Evolutionary conservation across 2,797 vertebrate genomes (phyloP).

Genomic region (Gorsachius magnificus): DNA sequence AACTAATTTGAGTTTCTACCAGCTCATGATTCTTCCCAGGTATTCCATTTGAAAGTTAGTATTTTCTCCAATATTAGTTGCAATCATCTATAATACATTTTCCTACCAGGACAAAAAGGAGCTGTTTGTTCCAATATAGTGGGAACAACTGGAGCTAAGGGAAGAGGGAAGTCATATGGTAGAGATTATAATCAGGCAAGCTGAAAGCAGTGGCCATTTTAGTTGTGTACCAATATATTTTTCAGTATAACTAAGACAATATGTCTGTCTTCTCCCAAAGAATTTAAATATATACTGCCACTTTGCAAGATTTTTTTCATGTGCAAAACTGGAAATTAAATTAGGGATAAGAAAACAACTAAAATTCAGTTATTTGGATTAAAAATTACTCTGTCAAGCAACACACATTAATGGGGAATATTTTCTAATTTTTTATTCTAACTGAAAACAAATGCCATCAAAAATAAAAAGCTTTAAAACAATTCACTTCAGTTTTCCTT

Average conservation of each 20-base stretch:
- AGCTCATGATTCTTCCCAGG: background rate
- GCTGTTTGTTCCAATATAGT: background rate
- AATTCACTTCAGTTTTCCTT: background rate
- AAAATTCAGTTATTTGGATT: background rate
- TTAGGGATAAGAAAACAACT: background rate
- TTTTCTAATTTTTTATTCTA: background rate
- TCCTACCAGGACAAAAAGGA: background rate
- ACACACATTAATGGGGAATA: background rate
- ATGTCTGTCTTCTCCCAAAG: background rate
- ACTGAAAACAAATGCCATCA: background rate
- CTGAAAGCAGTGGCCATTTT: constrained; percentile 27
- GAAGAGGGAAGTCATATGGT: constrained; percentile 10
- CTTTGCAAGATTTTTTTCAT: background rate
- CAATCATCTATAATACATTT: background rate
- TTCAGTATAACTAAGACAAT: background rate
- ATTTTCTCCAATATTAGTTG: background rate
- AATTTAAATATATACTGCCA: background rate
- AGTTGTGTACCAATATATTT: constrained; percentile 2
- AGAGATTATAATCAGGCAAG: constrained; percentile 36
- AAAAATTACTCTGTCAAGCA: background rate
- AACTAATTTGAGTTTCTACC: background rate
- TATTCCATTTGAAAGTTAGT: background rate
- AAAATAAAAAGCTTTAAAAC: background rate
- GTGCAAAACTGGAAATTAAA: background rate
- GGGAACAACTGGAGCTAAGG: background rate